These are phyloP conservation scores for Neocrepidodera transversa DNA, from an alignment of 2,888 invertebrate species.

Conservation along the genomic window DNA sequence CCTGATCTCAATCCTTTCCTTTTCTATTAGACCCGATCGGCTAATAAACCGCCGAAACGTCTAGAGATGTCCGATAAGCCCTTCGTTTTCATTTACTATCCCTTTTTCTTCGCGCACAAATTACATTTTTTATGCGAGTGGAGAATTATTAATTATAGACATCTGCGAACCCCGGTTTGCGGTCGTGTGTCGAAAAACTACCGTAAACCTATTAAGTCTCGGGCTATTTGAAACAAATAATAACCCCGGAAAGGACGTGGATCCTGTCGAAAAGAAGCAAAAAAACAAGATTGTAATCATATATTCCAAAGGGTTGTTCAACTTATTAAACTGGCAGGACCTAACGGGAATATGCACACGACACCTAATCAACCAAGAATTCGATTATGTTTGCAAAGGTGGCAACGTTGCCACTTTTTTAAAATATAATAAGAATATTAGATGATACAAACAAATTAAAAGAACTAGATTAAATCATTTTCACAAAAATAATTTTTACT, in stretches of 20 bases:
- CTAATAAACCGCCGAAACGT: conserved; percentile 19
- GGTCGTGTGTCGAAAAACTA: conserved; percentile 24
- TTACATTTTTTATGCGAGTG: conserved; percentile 35
- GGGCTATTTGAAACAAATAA: conserved; percentile 48
- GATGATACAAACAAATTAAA: neutral
- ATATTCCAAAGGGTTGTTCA: conserved; percentile 55
- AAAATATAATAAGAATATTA: conserved; percentile 17
- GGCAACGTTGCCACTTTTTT: conserved; percentile 22
- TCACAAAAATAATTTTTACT: too few relatives aligned
- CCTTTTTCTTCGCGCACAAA: conserved; percentile 35
- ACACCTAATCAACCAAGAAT: conserved; percentile 53
- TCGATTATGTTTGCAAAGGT: conserved; percentile 45
- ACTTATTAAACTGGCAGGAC: conserved; percentile 49
- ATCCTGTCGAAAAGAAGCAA: conserved; percentile 38
- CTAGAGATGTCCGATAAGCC: conserved; percentile 28
- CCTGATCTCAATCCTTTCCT: conserved; percentile 11
- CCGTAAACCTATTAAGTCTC: conserved; percentile 36
- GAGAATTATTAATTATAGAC: conserved; percentile 38
- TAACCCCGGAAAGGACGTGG: conserved; percentile 46
- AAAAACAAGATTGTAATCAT: conserved; percentile 37
- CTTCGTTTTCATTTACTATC: conserved; percentile 34
- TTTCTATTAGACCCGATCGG: conserved; percentile 27
- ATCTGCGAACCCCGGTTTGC: conserved; percentile 39
- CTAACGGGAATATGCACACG: conserved; percentile 52
- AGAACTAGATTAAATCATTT: too few relatives aligned